phyloP scores from a whole-genome alignment of 2,797 vertebrate species.

The Hyperoplus immaculatus region DNA sequence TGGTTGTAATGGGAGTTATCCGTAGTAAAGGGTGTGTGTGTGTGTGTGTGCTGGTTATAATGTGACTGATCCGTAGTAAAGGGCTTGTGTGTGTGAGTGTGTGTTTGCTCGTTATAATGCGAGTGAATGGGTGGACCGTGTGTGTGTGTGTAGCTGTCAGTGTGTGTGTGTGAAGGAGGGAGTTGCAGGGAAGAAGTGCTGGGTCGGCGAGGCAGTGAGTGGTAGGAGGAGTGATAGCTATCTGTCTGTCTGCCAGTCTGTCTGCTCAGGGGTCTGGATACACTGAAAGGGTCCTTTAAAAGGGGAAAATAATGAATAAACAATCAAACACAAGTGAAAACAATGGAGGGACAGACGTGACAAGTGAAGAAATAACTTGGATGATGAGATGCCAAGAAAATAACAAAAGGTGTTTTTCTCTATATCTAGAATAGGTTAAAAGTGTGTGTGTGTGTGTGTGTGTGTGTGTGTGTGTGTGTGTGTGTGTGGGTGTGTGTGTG shows the following conservation, averaged over 20 bases:
- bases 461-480: no score
- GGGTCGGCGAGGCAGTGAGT: conserved; percentile 48
- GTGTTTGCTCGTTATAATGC: conserved; percentile 73
- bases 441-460: no score
- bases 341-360: neutral
- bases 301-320: neutral
- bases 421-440: no score
- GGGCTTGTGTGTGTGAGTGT: conserved; percentile 48
- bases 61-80: conserved; percentile 61
- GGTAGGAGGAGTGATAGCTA: conserved; percentile 51
- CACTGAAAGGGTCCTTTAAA: conserved; percentile 65
- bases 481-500: no score
- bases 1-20: conserved; percentile 70
- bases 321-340: neutral
- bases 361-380: neutral
- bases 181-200: conserved; percentile 88
- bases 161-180: conserved; percentile 69
- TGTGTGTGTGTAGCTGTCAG: no score
- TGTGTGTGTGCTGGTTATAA: conserved; percentile 65
- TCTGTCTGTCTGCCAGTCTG: conserved; percentile 62
- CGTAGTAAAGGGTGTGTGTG: conserved; percentile 60
- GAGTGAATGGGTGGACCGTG: conserved; percentile 29
- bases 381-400: neutral
- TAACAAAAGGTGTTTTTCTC: no score
- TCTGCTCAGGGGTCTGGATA: conserved; percentile 59